These are phyloP conservation scores for Tachycineta bicolor DNA, from an alignment of 2,113 vertebrate species.

Conservation along the genomic window DNA sequence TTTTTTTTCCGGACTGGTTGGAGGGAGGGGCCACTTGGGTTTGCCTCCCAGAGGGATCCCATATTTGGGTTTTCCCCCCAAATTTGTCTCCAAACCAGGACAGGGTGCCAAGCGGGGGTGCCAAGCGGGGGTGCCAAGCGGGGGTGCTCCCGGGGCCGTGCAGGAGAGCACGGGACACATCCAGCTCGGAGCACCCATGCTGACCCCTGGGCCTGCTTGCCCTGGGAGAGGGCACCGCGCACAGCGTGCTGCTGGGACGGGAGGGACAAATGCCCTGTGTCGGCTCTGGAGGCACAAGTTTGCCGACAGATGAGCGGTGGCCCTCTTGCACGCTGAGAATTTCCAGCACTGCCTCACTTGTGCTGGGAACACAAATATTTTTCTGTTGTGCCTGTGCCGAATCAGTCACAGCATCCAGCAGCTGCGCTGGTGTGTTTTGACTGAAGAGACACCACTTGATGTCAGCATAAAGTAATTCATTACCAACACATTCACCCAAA, in stretches of 20 bases:
- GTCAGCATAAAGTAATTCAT: slow-evolving; percentile 10
- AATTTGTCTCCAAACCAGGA: no score
- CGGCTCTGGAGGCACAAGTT: not conserved
- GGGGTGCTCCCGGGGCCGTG: not conserved
- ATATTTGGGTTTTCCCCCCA: no score
- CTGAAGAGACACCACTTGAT: not conserved
- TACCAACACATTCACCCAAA: not conserved
- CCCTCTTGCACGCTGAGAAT: not conserved
- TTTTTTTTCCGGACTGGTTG: no score
- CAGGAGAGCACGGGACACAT: not conserved
- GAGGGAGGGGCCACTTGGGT: no score
- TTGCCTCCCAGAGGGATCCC: no score
- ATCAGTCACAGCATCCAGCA: not conserved
- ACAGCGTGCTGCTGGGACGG: not conserved
- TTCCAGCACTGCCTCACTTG: not conserved
- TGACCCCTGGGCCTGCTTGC: not conserved
- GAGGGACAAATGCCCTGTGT: not conserved
- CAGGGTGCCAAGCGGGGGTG: no score
- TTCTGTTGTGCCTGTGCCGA: not conserved
- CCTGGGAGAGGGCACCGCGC: accelerated
- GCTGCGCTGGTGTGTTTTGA: not conserved
- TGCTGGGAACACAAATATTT: not conserved
- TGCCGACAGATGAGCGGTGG: not conserved
- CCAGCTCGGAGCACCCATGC: accelerated
- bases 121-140: no score